Conservation (phyloP, 2,113 vertebrate genomes). For the Cepphus grylle region DNA sequence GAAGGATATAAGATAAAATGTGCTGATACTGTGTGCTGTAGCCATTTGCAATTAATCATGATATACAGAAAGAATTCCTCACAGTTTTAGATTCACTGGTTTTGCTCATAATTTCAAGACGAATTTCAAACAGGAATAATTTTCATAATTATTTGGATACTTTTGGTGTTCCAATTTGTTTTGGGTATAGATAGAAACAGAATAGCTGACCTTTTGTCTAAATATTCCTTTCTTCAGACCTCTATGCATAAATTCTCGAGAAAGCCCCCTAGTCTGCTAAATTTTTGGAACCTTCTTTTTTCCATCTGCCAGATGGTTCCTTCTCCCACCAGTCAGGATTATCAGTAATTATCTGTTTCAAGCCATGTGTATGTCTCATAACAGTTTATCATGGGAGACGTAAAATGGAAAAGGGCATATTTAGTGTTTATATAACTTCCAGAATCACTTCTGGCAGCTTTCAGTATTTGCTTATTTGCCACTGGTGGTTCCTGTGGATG, state of each 20-base stretch:
- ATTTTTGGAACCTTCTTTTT: constrained; percentile 35
- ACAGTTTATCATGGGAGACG: constrained; percentile 17
- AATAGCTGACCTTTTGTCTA: constrained; percentile 17
- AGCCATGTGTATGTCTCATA: neutral
- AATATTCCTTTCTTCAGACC: constrained; percentile 18
- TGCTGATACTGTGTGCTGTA: neutral
- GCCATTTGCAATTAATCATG: neutral
- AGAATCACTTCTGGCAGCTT: neutral
- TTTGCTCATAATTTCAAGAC: neutral
- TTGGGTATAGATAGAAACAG: neutral
- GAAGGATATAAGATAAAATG: neutral
- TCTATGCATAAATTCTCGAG: neutral
- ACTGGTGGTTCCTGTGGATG: neutral
- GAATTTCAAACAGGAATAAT: neutral
- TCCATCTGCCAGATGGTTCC: constrained; percentile 44
- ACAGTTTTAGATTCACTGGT: neutral
- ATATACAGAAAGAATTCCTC: neutral
- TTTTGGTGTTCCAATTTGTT: neutral
- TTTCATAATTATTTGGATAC: neutral
- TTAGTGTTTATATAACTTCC: constrained; percentile 6
- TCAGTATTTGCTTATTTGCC: neutral
- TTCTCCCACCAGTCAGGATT: constrained; percentile 47
- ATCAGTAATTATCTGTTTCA: constrained; percentile 44
- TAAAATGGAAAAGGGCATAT: constrained; percentile 23
- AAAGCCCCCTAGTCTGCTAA: neutral